Percentiles rank a stretch among this genome's conserved stretches.
Evolutionary conservation across 2,888 invertebrate species (phyloP).

Genomic region (Meta bourneti): DNA sequence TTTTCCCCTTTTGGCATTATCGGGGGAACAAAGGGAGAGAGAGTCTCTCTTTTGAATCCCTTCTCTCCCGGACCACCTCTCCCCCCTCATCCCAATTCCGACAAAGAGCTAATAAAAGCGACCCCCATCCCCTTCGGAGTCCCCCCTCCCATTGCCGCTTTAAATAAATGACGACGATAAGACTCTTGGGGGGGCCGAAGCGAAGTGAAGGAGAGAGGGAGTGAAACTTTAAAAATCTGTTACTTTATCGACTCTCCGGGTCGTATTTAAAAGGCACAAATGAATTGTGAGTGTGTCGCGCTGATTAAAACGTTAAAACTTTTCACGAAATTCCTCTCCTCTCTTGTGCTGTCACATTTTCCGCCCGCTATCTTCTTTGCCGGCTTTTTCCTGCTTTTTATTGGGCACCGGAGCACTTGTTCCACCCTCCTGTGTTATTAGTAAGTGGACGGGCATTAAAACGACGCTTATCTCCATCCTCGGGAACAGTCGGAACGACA

Average conservation of each 20-base stretch:
- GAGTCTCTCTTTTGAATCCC: conserved; percentile 47
- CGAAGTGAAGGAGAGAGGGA: conserved; percentile 5
- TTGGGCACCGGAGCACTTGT: conserved; percentile 67
- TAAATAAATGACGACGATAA: conserved; percentile 76
- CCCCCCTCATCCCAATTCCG: conserved; percentile 28
- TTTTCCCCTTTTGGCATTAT: conserved; percentile 76
- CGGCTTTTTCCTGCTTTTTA: conserved; percentile 71
- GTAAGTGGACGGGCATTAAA: conserved; percentile 72
- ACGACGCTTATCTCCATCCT: conserved; percentile 53
- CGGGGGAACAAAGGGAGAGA: conserved; percentile 68
- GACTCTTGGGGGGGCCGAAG: conserved; percentile 30
- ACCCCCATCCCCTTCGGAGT: background rate
- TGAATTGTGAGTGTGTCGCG: conserved; percentile 74
- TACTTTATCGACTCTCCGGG: conserved; percentile 72
- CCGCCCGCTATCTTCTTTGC: conserved; percentile 62
- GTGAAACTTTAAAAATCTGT: conserved; percentile 77
- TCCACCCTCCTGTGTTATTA: conserved; percentile 50
- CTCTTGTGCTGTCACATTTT: conserved; percentile 38
- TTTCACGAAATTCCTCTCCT: conserved; percentile 62
- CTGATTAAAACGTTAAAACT: conserved; percentile 75
- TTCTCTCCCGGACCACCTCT: background rate
- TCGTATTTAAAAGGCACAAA: conserved; percentile 65
- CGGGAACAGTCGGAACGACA: conserved; percentile 43
- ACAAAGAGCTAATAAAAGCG: conserved; percentile 74
- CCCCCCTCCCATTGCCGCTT: conserved; percentile 58